A percentile compares a stretch with the other conserved stretches of the same genome.
Conservation (phyloP, 2,888 invertebrate species). For the Ectobius pallidus region DNA sequence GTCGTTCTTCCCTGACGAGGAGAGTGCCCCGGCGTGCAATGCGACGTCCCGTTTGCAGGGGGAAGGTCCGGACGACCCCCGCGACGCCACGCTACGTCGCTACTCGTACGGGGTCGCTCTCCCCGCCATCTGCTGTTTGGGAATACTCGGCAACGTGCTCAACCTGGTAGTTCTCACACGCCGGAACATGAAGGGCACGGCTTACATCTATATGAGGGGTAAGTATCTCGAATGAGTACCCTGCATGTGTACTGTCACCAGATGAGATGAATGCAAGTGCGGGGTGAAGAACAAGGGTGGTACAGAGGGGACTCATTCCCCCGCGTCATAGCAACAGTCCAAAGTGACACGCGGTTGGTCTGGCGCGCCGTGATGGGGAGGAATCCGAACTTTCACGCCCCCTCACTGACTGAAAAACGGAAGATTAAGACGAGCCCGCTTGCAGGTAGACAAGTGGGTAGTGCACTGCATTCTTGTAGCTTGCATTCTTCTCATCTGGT, state of each 20-base stretch:
- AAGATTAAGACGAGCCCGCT: no score
- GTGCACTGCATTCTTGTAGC: no score
- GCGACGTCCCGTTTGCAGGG: conserved; percentile 4
- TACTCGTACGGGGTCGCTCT: conserved; percentile 70
- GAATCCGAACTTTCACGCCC: no score
- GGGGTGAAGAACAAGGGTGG: no score
- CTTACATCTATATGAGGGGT: conserved; percentile 82
- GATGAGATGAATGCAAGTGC: no score
- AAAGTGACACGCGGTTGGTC: no score
- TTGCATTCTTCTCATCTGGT: no score
- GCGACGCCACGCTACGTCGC: conserved; percentile 63
- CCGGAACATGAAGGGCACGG: conserved; percentile 77
- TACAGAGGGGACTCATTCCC: no score
- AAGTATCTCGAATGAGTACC: conserved; percentile 51
- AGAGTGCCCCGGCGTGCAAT: conserved; percentile 31
- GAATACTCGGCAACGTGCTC: conserved; percentile 78
- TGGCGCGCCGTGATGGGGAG: no score
- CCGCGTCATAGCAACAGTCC: no score
- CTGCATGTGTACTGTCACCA: background rate
- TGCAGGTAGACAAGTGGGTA: no score
- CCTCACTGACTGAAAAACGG: no score
- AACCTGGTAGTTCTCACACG: conserved; percentile 79
- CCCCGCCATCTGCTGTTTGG: conserved; percentile 72
- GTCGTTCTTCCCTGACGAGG: background rate
- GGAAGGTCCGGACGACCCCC: conserved; percentile 60